Percentiles rank a stretch among this genome's conserved stretches.
Conservation (phyloP, 2,113 vertebrate genomes). For the Ptilonorhynchus violaceus region DNA sequence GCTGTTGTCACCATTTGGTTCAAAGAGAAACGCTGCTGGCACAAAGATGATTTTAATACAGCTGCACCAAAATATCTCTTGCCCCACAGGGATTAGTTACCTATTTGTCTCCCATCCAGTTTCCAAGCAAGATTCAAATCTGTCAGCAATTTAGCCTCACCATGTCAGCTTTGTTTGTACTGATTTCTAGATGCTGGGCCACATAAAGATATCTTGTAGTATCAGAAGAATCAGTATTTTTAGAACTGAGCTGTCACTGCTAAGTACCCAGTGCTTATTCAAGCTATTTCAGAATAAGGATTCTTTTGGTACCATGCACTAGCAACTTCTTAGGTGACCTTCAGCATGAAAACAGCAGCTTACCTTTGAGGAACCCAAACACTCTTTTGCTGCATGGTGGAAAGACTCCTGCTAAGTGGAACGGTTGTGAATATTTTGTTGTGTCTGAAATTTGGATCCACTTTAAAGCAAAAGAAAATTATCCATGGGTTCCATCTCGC, state of each 20-base stretch:
- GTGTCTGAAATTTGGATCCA: background rate
- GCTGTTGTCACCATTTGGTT: background rate
- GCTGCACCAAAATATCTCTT: background rate
- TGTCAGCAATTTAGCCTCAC: background rate
- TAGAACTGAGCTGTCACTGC: background rate
- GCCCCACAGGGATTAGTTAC: background rate
- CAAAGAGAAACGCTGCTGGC: background rate
- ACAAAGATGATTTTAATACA: background rate
- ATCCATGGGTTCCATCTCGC: background rate
- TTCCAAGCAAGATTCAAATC: background rate
- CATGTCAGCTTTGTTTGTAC: background rate
- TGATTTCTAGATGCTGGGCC: background rate
- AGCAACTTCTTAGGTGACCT: background rate
- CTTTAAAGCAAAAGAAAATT: background rate
- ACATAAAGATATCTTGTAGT: background rate
- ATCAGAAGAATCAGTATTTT: background rate
- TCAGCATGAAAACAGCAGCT: background rate
- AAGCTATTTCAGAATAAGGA: background rate
- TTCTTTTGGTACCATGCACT: background rate
- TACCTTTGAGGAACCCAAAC: background rate
- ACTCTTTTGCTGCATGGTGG: background rate
- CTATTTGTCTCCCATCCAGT: background rate
- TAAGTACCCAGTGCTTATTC: background rate
- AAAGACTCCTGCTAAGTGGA: background rate
- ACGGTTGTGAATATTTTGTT: background rate